Conservation (phyloP, 2,797 vertebrate genomes). For the Parotocinclus haroldoi region DNA sequence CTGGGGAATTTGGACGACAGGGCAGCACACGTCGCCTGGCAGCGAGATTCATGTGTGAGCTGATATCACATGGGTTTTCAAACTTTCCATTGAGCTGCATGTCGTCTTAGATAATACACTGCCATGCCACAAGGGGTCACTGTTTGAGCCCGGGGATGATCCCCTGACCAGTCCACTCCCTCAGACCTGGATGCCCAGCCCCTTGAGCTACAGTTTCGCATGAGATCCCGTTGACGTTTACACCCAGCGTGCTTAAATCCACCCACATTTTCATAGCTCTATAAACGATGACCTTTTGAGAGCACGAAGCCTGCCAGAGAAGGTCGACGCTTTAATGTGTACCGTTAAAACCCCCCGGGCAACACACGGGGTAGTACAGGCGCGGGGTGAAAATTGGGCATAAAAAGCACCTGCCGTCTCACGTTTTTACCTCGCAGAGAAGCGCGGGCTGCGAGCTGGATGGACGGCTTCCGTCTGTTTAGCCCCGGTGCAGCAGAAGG, state of each 20-base stretch:
- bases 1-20: too few relatives aligned
- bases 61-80: too few relatives aligned
- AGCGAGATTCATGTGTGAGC: too few relatives aligned
- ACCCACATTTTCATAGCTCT: slow-evolving; percentile 4
- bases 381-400: slow-evolving; percentile 61
- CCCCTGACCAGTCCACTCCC: too few relatives aligned
- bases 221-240: too few relatives aligned
- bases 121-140: too few relatives aligned
- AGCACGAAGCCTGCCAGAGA: slow-evolving; percentile 43
- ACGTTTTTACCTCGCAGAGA: slow-evolving; percentile 64
- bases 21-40: too few relatives aligned
- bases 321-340: slow-evolving; percentile 45
- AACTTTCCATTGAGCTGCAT: too few relatives aligned
- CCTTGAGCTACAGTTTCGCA: too few relatives aligned
- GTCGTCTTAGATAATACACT: too few relatives aligned
- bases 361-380: slow-evolving; percentile 48
- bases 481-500: slow-evolving; percentile 44
- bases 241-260: not conserved
- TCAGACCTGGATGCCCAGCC: too few relatives aligned
- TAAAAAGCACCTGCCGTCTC: slow-evolving; percentile 72
- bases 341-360: slow-evolving; percentile 59
- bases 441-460: slow-evolving; percentile 55
- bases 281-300: slow-evolving; percentile 38
- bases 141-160: too few relatives aligned
- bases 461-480: slow-evolving; percentile 61